phyloP scores from a whole-genome alignment of 2,113 vertebrate genomes.

The Serranochromis macrocephalus region DNA sequence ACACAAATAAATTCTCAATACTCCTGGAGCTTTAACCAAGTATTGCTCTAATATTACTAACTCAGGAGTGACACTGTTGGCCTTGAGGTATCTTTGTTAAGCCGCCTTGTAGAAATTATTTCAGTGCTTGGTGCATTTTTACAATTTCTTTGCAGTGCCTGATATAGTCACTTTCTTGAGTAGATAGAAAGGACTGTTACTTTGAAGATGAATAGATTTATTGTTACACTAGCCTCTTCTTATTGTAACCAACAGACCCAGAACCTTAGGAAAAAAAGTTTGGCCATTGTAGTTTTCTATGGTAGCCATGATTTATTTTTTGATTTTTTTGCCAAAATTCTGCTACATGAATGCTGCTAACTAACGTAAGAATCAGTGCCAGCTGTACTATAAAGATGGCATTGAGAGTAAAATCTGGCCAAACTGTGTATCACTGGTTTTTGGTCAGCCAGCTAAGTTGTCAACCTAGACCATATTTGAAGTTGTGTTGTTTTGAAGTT shows the following conservation, averaged over 20 bases:
- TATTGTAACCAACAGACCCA: background rate
- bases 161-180: constrained; percentile 24
- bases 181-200: constrained; percentile 33
- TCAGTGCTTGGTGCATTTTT: constrained; percentile 36
- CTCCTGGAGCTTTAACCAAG: background rate
- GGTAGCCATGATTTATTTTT: background rate
- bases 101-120: constrained; percentile 38
- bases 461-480: background rate
- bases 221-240: background rate
- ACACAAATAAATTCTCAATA: constrained; percentile 28
- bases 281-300: background rate
- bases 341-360: constrained; percentile 50
- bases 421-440: background rate
- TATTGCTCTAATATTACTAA: background rate
- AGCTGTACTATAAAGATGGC: background rate
- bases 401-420: background rate
- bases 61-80: constrained; percentile 6
- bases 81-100: constrained; percentile 17
- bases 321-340: constrained; percentile 11
- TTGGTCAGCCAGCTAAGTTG: background rate
- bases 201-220: background rate
- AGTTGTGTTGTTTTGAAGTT: background rate
- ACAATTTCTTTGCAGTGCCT: constrained; percentile 64
- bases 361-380: background rate
- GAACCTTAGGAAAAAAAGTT: background rate